These are phyloP conservation scores for Hydrolagus affinis DNA, from an alignment of 2,113 vertebrate genomes.

Conservation along the genomic window DNA sequence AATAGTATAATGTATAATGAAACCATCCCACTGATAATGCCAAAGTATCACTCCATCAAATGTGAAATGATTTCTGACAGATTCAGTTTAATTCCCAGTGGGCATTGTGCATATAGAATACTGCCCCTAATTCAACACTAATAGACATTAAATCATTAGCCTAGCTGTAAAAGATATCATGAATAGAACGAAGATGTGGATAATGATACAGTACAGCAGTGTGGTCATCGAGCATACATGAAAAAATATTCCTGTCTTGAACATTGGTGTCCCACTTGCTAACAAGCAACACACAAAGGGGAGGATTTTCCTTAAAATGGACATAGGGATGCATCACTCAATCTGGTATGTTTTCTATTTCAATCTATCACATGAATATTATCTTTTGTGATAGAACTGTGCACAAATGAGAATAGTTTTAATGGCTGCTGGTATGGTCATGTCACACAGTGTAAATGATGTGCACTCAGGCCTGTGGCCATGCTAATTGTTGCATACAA, in stretches of 20 bases:
- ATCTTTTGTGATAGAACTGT: neutral
- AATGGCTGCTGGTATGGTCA: neutral
- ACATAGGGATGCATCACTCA: neutral
- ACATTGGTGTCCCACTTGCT: neutral
- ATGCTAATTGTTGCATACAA: slow-evolving; percentile 7
- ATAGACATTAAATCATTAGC: neutral
- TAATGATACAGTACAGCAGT: neutral
- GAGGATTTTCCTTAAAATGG: neutral
- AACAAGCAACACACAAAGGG: neutral
- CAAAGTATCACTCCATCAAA: neutral
- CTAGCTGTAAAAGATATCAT: neutral
- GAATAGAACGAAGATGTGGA: neutral
- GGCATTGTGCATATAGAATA: neutral
- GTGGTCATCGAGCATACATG: neutral
- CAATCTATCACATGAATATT: neutral
- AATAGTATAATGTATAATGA: neutral
- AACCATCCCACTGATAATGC: neutral
- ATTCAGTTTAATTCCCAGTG: neutral
- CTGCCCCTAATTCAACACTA: neutral
- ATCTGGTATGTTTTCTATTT: neutral
- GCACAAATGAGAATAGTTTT: neutral
- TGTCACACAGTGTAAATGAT: neutral
- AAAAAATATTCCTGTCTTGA: neutral
- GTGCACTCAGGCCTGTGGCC: neutral
- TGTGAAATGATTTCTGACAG: neutral